Percentiles rank a stretch among this genome's conserved stretches.
Conservation (phyloP, 2,888 invertebrate species). For the Ennomos fuscantarius region DNA sequence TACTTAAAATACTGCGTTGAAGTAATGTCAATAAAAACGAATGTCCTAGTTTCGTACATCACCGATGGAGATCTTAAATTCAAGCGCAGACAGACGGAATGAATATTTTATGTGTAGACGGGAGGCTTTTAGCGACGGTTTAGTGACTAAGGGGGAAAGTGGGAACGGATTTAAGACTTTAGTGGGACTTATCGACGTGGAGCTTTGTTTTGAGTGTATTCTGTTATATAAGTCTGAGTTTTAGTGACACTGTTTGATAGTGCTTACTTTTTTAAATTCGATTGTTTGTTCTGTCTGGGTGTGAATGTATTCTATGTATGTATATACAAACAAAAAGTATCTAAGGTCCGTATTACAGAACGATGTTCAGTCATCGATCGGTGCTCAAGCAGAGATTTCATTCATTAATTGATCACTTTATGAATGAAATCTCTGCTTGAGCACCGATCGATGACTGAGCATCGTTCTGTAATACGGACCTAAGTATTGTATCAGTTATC, state of each 20-base stretch:
- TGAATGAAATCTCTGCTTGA: no score
- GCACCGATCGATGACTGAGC: no score
- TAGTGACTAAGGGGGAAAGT: slow-evolving; percentile 35
- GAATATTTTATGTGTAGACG: slow-evolving; percentile 62
- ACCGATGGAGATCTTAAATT: slow-evolving; percentile 15
- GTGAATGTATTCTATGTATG: no score
- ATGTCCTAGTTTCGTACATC: not conserved
- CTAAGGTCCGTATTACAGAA: no score
- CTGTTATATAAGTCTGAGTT: slow-evolving; percentile 9
- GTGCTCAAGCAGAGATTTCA: no score
- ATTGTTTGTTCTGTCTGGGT: not conserved
- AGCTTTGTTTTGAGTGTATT: slow-evolving; percentile 23
- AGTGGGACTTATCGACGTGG: slow-evolving; percentile 38
- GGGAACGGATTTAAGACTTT: slow-evolving; percentile 37
- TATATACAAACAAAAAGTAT: no score
- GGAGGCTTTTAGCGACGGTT: slow-evolving; percentile 58
- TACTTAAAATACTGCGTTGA: no score
- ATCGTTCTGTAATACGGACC: no score
- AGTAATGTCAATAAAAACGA: no score
- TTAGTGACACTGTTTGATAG: slow-evolving; percentile 10
- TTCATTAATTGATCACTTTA: no score
- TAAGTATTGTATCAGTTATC: no score
- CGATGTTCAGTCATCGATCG: no score
- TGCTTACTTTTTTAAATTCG: not conserved
- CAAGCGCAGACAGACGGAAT: slow-evolving; percentile 50